phyloP scores from a whole-genome alignment of 2,113 vertebrate genomes.

The Oreochromis tanganicae region DNA sequence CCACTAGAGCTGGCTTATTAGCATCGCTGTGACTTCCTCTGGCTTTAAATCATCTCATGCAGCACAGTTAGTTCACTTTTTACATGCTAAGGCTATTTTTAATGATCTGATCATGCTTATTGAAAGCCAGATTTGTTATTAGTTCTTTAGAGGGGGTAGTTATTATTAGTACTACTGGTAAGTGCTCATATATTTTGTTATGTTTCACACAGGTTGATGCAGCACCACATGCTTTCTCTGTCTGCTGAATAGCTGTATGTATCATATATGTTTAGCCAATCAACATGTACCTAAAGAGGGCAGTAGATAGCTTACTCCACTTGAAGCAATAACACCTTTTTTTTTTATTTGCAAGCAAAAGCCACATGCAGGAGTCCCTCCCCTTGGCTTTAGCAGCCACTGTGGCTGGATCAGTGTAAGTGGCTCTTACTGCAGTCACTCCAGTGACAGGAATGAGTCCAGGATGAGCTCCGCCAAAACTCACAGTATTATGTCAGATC shows the following conservation, averaged over 20 bases:
- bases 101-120: background rate
- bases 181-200: background rate
- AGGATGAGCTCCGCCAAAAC: slow-evolving; percentile 15
- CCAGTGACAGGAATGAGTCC: slow-evolving; percentile 8
- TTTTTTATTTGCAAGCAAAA: background rate
- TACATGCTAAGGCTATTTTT: background rate
- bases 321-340: background rate
- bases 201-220: background rate
- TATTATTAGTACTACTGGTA: background rate
- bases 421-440: slow-evolving; percentile 42
- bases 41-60: background rate
- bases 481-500: slow-evolving; percentile 16
- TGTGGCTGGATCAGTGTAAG: background rate
- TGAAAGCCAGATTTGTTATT: background rate
- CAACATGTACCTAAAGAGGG: background rate
- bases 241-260: background rate
- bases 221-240: background rate
- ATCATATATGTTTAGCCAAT: background rate
- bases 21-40: background rate
- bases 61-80: background rate
- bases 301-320: background rate
- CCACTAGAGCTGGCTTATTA: background rate
- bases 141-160: background rate
- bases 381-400: background rate
- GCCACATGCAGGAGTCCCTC: background rate